Evolutionary conservation across 2,797 vertebrate genomes (phyloP).

Genomic region (Linurgus olivaceus): DNA sequence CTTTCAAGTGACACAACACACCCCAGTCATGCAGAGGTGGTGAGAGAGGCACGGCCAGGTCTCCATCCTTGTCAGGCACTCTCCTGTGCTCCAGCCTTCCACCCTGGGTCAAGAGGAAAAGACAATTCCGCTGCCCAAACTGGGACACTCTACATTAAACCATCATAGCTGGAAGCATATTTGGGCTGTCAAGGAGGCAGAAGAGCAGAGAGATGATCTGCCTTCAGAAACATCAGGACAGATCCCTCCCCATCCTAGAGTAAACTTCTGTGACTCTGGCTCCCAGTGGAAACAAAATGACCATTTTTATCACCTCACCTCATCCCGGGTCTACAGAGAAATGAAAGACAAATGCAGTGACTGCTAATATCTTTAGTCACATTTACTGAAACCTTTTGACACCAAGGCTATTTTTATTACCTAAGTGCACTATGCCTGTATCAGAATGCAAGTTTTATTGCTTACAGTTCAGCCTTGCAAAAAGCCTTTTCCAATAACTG

Average conservation of each 20-base stretch:
- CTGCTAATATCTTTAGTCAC: slow-evolving; percentile 70
- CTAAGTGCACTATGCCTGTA: slow-evolving; percentile 72
- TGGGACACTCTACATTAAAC: background rate
- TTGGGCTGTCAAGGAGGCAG: background rate
- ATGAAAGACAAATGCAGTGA: slow-evolving; percentile 13
- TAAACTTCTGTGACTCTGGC: background rate
- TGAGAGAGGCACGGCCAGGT: background rate
- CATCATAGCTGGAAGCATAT: background rate
- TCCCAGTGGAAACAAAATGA: slow-evolving; percentile 52
- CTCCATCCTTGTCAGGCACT: background rate
- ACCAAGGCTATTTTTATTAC: slow-evolving; percentile 76
- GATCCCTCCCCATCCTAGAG: background rate
- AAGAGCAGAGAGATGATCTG: background rate
- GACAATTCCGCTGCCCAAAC: background rate
- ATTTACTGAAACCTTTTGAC: slow-evolving; percentile 77
- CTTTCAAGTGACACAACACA: background rate
- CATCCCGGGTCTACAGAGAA: slow-evolving; percentile 5
- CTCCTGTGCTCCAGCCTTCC: background rate
- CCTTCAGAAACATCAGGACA: background rate
- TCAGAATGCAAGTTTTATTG: slow-evolving; percentile 73
- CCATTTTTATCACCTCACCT: slow-evolving; percentile 64
- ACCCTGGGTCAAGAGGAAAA: background rate
- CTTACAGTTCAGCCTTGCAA: slow-evolving; percentile 72
- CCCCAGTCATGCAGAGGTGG: background rate
- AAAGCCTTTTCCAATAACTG: slow-evolving; percentile 77